Percentiles rank a stretch among this genome's conserved stretches.
These are phyloP conservation scores for Neopipo cinnamomea DNA, from an alignment of 2,113 vertebrate genomes.

Conservation along the genomic window DNA sequence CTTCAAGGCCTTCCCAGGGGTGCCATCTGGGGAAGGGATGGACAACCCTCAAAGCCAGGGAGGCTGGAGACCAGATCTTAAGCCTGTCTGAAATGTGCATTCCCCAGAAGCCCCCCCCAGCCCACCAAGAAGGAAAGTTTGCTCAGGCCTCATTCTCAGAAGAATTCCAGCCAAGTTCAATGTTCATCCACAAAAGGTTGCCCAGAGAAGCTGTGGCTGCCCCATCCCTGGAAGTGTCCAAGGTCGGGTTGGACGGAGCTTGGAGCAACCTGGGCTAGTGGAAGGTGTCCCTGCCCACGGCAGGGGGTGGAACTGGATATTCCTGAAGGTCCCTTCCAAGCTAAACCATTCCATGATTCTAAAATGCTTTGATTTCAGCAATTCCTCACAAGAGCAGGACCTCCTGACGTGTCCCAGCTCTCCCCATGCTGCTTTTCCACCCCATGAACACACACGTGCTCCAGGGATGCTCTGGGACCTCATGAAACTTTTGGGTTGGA, in stretches of 20 bases:
- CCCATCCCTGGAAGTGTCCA: neutral
- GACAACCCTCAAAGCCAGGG: neutral
- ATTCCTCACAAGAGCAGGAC: neutral
- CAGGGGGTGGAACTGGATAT: neutral
- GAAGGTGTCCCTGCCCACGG: neutral
- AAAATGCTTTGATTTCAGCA: neutral
- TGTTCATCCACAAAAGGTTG: neutral
- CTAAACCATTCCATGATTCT: neutral
- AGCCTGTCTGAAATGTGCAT: neutral
- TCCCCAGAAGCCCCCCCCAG: neutral
- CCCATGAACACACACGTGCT: fast-evolving
- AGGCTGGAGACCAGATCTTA: neutral
- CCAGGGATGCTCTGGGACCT: neutral
- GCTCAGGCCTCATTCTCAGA: neutral
- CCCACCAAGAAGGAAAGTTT: neutral
- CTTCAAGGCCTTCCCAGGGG: neutral
- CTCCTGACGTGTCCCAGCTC: neutral
- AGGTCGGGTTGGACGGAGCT: neutral
- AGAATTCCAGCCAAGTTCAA: neutral
- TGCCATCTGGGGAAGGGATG: neutral
- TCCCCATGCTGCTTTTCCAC: neutral
- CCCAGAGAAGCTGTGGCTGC: neutral
- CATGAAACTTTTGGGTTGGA: neutral
- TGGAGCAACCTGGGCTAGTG: neutral
- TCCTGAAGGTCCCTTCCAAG: neutral